Percentiles rank a stretch among this genome's conserved stretches.
phyloP scores from a whole-genome alignment of 2,113 vertebrate genomes.

The Oxygymnocypris stewartii region DNA sequence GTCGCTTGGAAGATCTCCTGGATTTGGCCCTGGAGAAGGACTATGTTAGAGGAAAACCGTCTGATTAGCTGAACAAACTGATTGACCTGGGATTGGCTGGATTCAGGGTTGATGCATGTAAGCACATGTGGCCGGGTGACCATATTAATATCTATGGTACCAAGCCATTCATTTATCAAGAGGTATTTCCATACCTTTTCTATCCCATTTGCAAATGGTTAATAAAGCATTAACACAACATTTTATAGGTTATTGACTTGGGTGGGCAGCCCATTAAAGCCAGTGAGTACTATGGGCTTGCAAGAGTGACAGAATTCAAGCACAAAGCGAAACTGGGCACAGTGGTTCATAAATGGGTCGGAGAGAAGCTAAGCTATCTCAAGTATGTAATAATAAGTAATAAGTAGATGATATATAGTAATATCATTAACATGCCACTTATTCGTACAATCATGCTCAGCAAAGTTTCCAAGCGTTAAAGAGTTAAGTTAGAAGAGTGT shows the following conservation, averaged over 20 bases:
- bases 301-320: constrained; percentile 80
- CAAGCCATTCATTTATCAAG: constrained; percentile 78
- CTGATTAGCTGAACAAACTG: constrained; percentile 69
- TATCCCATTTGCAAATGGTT: not conserved
- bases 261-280: constrained; percentile 71
- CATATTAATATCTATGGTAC: constrained; percentile 64
- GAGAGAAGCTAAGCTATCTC: constrained; percentile 79
- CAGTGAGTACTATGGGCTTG: constrained; percentile 73
- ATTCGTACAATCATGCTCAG: not conserved
- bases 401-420: not conserved
- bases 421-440: not conserved
- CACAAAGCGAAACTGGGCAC: constrained; percentile 77
- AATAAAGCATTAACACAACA: not conserved
- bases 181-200: constrained; percentile 62
- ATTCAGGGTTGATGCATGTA: constrained; percentile 75
- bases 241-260: constrained; percentile 79
- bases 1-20: constrained; percentile 71
- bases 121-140: constrained; percentile 81
- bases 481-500: not conserved
- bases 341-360: constrained; percentile 77
- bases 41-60: constrained; percentile 65
- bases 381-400: constrained; percentile 63
- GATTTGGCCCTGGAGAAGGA: constrained; percentile 75
- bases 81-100: constrained; percentile 73
- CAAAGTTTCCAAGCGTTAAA: not conserved